Conservation (phyloP, 1,140 invertebrate genomes). For the Euglossa dilemma region DNA sequence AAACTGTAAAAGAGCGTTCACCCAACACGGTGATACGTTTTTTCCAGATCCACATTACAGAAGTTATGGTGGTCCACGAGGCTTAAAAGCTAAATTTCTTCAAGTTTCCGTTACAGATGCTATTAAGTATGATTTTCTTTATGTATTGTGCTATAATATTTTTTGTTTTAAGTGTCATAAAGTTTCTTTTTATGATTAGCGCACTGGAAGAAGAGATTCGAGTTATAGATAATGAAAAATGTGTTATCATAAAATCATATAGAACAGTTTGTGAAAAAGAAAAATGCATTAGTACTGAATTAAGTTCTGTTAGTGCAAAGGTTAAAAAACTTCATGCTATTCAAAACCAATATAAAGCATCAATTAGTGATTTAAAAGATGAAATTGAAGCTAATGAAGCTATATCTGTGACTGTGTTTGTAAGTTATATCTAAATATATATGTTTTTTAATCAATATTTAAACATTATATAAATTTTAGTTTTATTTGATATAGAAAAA, state of each 20-base stretch:
- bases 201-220: conserved; percentile 72
- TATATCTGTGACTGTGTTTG: conserved; percentile 74
- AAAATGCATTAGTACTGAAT: conserved; percentile 57
- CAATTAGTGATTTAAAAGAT: conserved; percentile 77
- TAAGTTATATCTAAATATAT: conserved; percentile 72
- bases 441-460: conserved; percentile 41
- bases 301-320: conserved; percentile 55
- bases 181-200: conserved; percentile 42
- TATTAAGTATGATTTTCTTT: conserved; percentile 79
- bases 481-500: conserved; percentile 72
- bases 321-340: conserved; percentile 53
- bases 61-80: conserved; percentile 82
- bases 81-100: conserved; percentile 82
- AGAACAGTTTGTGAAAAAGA: conserved; percentile 64
- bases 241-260: conserved; percentile 29
- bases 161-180: not conserved
- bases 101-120: conserved; percentile 86
- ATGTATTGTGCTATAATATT: not conserved
- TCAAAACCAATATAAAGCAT: conserved; percentile 66
- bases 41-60: conserved; percentile 87
- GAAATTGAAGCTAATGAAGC: conserved; percentile 71
- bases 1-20: conserved; percentile 86
- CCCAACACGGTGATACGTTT: conserved; percentile 84
- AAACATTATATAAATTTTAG: not conserved
- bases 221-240: conserved; percentile 50